These are phyloP conservation scores for Omphaloscelis lunosa DNA, from an alignment of 2,888 invertebrate genomes.

Conservation along the genomic window DNA sequence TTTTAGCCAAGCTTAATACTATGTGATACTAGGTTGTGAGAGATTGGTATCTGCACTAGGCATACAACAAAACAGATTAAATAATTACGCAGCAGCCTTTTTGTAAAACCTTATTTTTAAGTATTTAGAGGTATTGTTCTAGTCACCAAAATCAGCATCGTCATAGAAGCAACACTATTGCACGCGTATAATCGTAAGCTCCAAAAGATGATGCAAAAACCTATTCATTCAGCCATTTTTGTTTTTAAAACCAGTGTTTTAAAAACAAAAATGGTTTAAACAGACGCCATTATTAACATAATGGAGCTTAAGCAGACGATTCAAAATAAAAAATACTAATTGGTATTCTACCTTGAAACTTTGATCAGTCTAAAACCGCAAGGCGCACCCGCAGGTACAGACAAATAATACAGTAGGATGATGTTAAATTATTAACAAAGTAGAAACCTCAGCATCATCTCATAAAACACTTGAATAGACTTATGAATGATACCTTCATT, in stretches of 20 bases:
- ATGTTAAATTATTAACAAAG: constrained; percentile 46
- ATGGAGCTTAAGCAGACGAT: background rate
- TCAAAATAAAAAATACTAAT: constrained; percentile 16
- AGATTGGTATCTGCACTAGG: too few relatives aligned
- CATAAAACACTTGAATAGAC: constrained; percentile 42
- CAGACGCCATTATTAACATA: constrained; percentile 3
- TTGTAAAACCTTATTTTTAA: background rate
- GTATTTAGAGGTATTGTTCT: background rate
- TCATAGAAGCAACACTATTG: constrained; percentile 3
- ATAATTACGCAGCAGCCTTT: background rate
- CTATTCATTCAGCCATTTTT: too few relatives aligned
- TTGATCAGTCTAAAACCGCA: constrained; percentile 30
- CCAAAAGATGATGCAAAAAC: constrained; percentile 21
- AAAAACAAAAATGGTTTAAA: constrained; percentile 11
- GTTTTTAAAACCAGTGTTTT: constrained; percentile 24
- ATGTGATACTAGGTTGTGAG: too few relatives aligned
- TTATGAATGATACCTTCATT: constrained; percentile 45
- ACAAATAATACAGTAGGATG: constrained; percentile 25
- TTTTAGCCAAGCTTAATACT: background rate
- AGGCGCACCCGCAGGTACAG: constrained; percentile 3
- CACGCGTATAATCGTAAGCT: background rate
- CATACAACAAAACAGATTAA: too few relatives aligned
- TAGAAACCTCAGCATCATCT: constrained; percentile 39
- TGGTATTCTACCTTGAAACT: constrained; percentile 32
- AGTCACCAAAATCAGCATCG: background rate